phyloP scores from a whole-genome alignment of 2,797 vertebrate genomes.

The Spea hammondii region DNA sequence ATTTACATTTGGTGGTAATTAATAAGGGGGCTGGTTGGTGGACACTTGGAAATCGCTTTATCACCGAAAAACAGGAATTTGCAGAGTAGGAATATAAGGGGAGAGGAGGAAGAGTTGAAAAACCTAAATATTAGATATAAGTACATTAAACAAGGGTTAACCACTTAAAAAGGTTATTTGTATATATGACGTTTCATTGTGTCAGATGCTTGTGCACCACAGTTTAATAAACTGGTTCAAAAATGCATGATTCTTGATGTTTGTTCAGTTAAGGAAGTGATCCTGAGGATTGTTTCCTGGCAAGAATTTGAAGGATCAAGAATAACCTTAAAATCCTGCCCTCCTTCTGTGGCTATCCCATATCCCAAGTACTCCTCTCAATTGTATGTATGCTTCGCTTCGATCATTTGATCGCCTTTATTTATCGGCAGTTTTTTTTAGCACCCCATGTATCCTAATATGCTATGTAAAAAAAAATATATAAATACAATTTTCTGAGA shows the following conservation, averaged over 20 bases:
- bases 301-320: slow-evolving; percentile 56
- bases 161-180: slow-evolving; percentile 65
- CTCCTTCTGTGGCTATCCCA: slow-evolving; percentile 19
- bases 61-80: slow-evolving; percentile 56
- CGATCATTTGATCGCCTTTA: slow-evolving; percentile 43
- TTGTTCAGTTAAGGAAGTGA: slow-evolving; percentile 61
- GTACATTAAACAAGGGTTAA: slow-evolving; percentile 62
- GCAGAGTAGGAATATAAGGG: slow-evolving; percentile 57
- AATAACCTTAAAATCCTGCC: not conserved
- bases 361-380: slow-evolving; percentile 14
- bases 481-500: slow-evolving; percentile 44
- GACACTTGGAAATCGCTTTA: slow-evolving; percentile 58
- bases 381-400: slow-evolving; percentile 49
- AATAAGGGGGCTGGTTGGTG: slow-evolving; percentile 54
- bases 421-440: slow-evolving; percentile 50
- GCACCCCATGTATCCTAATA: slow-evolving; percentile 47
- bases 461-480: slow-evolving; percentile 39
- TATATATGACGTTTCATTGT: slow-evolving; percentile 62
- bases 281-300: slow-evolving; percentile 55
- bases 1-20: slow-evolving; percentile 36
- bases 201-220: slow-evolving; percentile 63
- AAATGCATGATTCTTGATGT: slow-evolving; percentile 63
- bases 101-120: slow-evolving; percentile 45
- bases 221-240: slow-evolving; percentile 62
- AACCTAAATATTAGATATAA: slow-evolving; percentile 58